Evolutionary conservation across 2,113 vertebrate genomes (phyloP).

Genomic region (Xerus inauris): DNA sequence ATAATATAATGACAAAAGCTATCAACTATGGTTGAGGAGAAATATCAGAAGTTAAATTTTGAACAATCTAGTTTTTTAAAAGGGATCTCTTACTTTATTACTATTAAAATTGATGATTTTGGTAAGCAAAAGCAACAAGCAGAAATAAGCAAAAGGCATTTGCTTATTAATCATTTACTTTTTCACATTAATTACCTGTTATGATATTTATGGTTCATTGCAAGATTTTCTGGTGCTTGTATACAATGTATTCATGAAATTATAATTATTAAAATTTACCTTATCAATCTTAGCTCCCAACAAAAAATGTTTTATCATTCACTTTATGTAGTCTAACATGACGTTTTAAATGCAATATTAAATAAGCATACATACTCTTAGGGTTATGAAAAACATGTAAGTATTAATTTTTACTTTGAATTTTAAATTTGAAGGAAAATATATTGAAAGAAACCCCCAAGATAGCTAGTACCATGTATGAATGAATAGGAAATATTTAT

Average conservation of each 20-base stretch:
- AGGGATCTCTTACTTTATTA: neutral
- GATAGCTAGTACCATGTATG: neutral
- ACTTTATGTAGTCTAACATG: neutral
- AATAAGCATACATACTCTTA: neutral
- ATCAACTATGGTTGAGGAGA: neutral
- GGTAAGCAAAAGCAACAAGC: neutral
- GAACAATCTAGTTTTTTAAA: neutral
- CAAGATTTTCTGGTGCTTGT: neutral
- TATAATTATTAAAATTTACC: neutral
- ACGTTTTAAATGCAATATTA: neutral
- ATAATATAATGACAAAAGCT: neutral
- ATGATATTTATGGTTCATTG: neutral
- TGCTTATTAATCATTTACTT: neutral
- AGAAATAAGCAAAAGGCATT: neutral
- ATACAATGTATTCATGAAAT: neutral
- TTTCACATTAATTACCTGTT: neutral
- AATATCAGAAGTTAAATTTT: neutral
- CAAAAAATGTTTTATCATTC: neutral
- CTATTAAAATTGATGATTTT: neutral
- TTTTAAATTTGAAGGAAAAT: slow-evolving; percentile 7
- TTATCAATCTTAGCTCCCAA: neutral
- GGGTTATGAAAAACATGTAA: neutral
- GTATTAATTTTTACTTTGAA: slow-evolving; percentile 12
- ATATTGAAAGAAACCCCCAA: neutral
- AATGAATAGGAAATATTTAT: neutral